Evolutionary conservation across 2,113 vertebrate species (phyloP).

Genomic region (Gobius niger): DNA sequence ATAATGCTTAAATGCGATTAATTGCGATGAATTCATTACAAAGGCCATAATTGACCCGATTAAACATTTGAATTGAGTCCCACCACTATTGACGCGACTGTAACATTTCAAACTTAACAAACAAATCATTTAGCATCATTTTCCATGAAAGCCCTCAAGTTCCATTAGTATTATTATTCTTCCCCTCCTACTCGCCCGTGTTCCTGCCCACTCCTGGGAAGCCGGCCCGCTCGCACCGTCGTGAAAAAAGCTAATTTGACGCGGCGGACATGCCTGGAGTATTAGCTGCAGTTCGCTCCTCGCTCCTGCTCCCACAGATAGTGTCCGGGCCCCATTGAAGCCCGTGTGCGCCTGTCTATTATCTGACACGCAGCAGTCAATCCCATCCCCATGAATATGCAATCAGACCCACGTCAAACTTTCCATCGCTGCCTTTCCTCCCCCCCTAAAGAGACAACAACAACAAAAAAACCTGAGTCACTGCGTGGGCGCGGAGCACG

Average conservation of each 20-base stretch:
- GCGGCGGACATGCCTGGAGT: not conserved
- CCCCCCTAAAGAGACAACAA: too few species aligned
- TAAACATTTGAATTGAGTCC: too few species aligned
- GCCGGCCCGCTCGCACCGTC: not conserved
- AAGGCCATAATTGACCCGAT: too few species aligned
- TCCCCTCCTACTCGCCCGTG: not conserved
- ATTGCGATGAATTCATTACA: too few species aligned
- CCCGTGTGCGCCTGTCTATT: conserved; percentile 37
- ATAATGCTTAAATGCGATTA: too few species aligned
- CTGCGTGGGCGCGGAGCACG: too few species aligned
- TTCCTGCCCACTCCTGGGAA: not conserved
- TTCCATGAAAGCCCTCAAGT: too few species aligned
- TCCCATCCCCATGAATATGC: conserved; percentile 63
- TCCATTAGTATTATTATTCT: not conserved
- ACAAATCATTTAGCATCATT: too few species aligned
- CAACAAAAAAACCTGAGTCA: too few species aligned
- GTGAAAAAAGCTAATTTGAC: conserved; percentile 15
- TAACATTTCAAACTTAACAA: too few species aligned
- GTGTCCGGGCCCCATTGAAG: conserved; percentile 18
- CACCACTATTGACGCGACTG: too few species aligned
- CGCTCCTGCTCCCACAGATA: conserved; percentile 17
- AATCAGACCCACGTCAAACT: conserved; percentile 4
- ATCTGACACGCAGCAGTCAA: conserved; percentile 53
- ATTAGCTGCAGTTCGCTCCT: not conserved
- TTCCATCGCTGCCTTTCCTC: too few species aligned